A percentile compares a stretch with the other conserved stretches of the same genome.
phyloP scores from a whole-genome alignment of 2,113 vertebrate species.

The Lepidothrix coronata region DNA sequence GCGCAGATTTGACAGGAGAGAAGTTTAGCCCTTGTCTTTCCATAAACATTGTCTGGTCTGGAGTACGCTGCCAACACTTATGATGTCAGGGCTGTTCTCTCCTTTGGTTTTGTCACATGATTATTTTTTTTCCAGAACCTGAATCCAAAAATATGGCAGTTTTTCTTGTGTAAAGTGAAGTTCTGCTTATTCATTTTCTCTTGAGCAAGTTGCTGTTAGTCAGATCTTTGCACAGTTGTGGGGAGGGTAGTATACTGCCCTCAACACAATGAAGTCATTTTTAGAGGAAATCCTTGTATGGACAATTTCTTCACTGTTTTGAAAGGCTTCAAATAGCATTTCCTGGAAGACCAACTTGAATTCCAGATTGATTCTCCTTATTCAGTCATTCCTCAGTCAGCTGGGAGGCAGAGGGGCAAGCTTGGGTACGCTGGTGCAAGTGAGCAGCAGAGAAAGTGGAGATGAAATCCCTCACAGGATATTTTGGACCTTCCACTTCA shows the following conservation, averaged over 20 bases:
- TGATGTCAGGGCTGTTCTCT: background rate
- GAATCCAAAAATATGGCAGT: background rate
- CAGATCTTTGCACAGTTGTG: background rate
- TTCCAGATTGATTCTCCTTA: background rate
- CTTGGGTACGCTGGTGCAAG: background rate
- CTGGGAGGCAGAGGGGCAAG: background rate
- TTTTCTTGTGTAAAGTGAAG: background rate
- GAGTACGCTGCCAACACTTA: background rate
- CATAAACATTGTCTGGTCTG: background rate
- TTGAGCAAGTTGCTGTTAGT: background rate
- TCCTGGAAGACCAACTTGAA: background rate
- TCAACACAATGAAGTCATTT: background rate
- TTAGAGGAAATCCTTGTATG: constrained; percentile 17
- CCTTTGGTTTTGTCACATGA: background rate
- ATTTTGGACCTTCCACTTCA: background rate
- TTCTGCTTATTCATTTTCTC: background rate
- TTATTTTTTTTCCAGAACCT: background rate
- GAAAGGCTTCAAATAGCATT: background rate
- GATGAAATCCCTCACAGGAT: background rate
- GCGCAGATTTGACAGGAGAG: background rate
- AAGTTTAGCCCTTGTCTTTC: background rate
- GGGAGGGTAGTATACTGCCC: background rate
- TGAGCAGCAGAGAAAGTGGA: background rate
- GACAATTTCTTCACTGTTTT: background rate
- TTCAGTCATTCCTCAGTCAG: background rate